Conservation (phyloP, 2,113 vertebrate species). For the Carlito syrichta region DNA sequence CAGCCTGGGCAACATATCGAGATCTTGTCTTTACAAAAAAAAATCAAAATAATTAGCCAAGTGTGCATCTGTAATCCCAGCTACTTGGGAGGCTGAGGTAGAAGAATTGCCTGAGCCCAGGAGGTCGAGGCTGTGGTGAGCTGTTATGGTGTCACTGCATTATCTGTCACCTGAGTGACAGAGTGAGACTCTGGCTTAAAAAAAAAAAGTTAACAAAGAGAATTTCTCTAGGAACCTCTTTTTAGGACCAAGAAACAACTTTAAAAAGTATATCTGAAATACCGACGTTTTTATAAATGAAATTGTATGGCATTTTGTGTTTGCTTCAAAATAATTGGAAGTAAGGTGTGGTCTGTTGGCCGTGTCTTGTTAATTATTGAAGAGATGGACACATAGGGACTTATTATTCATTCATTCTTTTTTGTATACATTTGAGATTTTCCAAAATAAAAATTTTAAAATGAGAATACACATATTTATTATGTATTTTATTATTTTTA, state of each 20-base stretch:
- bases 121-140: too few relatives aligned
- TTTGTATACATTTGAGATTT: slow-evolving; percentile 4
- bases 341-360: not conserved
- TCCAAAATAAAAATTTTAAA: not conserved
- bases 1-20: too few relatives aligned
- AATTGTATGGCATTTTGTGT: not conserved
- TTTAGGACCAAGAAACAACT: not conserved
- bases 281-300: not conserved
- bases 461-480: not conserved
- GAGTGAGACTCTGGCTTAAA: too few relatives aligned
- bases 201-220: too few relatives aligned
- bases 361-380: not conserved
- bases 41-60: too few relatives aligned
- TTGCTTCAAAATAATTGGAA: not conserved
- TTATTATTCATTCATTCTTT: not conserved
- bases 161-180: too few relatives aligned
- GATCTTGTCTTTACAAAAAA: too few relatives aligned
- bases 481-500: not conserved
- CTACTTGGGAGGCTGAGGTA: too few relatives aligned
- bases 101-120: too few relatives aligned
- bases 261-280: not conserved
- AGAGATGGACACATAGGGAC: not conserved
- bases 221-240: not conserved
- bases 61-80: too few relatives aligned
- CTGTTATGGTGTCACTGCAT: too few relatives aligned